phyloP scores from a whole-genome alignment of 2,113 vertebrate species.

The Catharus minimus region DNA sequence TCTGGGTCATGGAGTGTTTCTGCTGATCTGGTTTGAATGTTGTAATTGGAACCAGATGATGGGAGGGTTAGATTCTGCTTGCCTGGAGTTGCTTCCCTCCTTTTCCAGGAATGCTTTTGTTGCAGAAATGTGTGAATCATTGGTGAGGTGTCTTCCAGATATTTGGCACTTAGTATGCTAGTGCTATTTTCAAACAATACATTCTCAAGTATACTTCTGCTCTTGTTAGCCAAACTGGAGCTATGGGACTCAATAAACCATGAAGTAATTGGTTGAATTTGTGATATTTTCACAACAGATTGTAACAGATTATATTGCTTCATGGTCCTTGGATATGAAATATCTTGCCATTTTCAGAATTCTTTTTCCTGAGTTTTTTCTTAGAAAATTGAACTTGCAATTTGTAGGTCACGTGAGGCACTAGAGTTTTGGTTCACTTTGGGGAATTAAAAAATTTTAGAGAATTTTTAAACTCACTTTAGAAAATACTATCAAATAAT shows the following conservation, averaged over 20 bases:
- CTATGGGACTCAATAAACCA: not conserved
- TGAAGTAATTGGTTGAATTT: not conserved
- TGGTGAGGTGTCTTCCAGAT: slow-evolving; percentile 16
- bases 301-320: not conserved
- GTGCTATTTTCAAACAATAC: not conserved
- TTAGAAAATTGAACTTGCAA: not conserved
- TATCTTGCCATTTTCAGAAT: not conserved
- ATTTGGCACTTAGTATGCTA: not conserved
- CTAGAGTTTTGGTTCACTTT: not conserved
- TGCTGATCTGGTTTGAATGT: slow-evolving; percentile 23
- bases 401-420: not conserved
- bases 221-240: not conserved
- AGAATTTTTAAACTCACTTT: not conserved
- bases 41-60: slow-evolving; percentile 38
- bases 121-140: slow-evolving; percentile 19
- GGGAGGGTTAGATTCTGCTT: not conserved
- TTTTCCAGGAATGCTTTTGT: not conserved
- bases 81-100: not conserved
- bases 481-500: not conserved
- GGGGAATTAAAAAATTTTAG: not conserved
- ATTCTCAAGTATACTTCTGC: not conserved
- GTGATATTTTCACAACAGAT: not conserved
- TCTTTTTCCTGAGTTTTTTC: not conserved
- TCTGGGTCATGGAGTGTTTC: slow-evolving; percentile 13
- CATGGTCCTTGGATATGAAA: not conserved